Evolutionary conservation across 2,888 invertebrate genomes (phyloP), one percentile per base, ranked within the genome.

Genomic region (Tipula unca): DNA sequence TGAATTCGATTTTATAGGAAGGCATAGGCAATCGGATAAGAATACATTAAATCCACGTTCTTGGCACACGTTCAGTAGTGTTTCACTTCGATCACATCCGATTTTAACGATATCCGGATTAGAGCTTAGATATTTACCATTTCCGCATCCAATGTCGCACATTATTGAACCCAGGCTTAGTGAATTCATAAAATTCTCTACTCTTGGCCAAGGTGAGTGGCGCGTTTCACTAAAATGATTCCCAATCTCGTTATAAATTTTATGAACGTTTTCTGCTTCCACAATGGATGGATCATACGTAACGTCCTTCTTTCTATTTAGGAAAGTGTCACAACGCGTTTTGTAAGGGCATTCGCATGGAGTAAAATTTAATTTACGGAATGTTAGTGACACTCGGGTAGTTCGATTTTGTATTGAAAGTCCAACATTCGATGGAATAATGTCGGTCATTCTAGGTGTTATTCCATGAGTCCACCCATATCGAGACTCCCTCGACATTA

Each of bases 91-190:
- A 92, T 97, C 99, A 91, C 95, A 94, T 0, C 98, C 98, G 86
- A 97, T 91, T 92, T 94, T 93, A 87, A 93, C 91, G 85, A 94
- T 91, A 87, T 92, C 91, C 42, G 89, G 88, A 87, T 94, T 93
- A 1, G 91, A 89, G 85, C 94, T 93, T 86, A 99, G 93, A 91
- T 99, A 99, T 92, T 99, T 99, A 69, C 99, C 99, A 92, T 99
- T 99, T 10, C 99, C 99, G 90, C 99, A 98, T 5, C 99, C 99
- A 48, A 99, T 94, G 91, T 99, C 99, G 3, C 98, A 89, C 14
- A 99, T 89, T 10, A 98, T 89, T 0, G 95, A 93, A 0, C 96
- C 96, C 0, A 90, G 86, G 0, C 93, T 90, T 87, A 97, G 93
- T 4, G 91, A 91, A 17, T 93, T 90, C 35, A 98, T 91, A 91